phyloP scores from a whole-genome alignment of 2,797 vertebrate species.

The Molossus alvarezi region DNA sequence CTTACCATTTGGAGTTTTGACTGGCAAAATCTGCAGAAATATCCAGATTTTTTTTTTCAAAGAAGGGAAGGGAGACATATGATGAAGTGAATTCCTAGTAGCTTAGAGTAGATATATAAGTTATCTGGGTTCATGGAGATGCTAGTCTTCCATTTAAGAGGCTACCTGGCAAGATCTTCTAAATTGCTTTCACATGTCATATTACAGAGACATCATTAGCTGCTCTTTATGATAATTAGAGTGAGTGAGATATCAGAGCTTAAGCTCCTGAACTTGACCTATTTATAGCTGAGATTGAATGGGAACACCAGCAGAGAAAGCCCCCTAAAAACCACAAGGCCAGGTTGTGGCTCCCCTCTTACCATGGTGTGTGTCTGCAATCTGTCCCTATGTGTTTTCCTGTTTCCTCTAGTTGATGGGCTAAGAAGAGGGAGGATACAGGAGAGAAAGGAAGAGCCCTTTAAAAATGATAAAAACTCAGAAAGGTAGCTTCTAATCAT shows the following conservation, averaged over 20 bases:
- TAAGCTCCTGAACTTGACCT: neutral
- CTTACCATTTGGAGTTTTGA: neutral
- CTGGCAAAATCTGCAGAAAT: neutral
- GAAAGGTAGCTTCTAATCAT: neutral
- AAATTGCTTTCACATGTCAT: neutral
- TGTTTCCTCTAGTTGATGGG: neutral
- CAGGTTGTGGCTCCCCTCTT: neutral
- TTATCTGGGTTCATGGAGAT: neutral
- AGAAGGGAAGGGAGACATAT: fast-evolving
- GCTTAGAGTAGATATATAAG: neutral
- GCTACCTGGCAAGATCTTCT: neutral
- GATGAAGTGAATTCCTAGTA: neutral
- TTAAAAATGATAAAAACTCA: neutral
- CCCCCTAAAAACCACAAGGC: neutral
- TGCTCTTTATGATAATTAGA: neutral
- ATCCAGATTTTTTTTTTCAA: neutral
- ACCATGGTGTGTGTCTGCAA: fast-evolving
- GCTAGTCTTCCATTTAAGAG: neutral
- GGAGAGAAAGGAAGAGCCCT: neutral
- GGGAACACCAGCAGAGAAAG: neutral
- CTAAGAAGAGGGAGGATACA: neutral
- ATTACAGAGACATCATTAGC: neutral
- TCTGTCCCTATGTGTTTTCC: neutral
- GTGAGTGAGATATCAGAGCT: neutral
- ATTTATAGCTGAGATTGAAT: neutral